Base-by-base conservation (phyloP, 2,113 vertebrate genomes). In the Otus sunia region DNA sequence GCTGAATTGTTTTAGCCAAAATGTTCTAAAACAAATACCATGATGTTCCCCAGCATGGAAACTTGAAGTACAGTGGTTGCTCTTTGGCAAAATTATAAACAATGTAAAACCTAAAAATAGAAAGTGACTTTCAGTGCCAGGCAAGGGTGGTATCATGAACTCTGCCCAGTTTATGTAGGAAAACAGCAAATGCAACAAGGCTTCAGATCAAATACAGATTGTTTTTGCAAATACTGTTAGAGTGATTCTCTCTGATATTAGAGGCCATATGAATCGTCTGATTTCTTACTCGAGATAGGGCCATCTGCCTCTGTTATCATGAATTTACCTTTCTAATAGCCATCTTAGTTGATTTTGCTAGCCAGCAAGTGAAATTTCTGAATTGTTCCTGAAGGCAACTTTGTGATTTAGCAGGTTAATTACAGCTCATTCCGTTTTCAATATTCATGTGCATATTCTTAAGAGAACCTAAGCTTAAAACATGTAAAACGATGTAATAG, bases 71-170 rank as follows among this genome's bases (percentile, higher is more conserved):
- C 52, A 67, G 88, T 77, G 72, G 37, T 74, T 96, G 16, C 32
- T 86, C n/a, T 83, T 80, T 74, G 86, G 86, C 78, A 94, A 92
- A 94, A 93, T 86, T 60, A 59, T 90, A 88, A 95, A 55, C 75
- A 88, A 84, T 86, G 91, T 95, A 88, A 88, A 93, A 94, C 20
- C 53, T 92, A 67, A 90, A 93, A 86, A 49, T 64, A 93, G 83
- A 56, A 92, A 75, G 39, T 89, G 30, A 63, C 80, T 84, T 91
- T 90, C 55, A 75, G 73, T 64, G 36, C 73, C 45, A 84, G 73
- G 43, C 83, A 89, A 88, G 92, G 80, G 72, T 91, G 90, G 68
- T n/a, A 39, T 63, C 20, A 0, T 15, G 43, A 87, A 29, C 56
- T 91, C 79, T 82, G 72, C 56, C 43, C 59, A 86, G 5, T 26